Base-by-base conservation (phyloP, 1,140 invertebrate genomes). In the Trachymyrmex cornetzi region DNA sequence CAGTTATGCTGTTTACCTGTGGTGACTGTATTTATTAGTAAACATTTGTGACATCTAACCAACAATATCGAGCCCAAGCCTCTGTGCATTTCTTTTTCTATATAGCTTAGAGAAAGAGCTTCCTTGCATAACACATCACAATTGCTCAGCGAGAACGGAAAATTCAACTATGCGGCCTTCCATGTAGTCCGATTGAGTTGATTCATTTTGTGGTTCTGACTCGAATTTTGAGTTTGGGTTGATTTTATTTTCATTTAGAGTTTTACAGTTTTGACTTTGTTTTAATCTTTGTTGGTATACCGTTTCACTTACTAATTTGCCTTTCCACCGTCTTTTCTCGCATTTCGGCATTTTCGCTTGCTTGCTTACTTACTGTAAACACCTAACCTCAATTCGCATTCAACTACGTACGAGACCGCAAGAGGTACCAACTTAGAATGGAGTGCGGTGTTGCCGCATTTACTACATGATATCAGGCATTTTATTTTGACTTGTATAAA, bases 121-220 rank as follows among this genome's bases (percentile, higher is more conserved):
- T 59, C 57, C 57, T 11, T 59, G 57, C 57, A 24, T 59, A 22
- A 59, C 55, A n/a, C 57, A 59, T 22, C 57, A 59, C 7, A 59
- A 59, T 59, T 59, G 57, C 22, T 59, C 22, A 59, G 57, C 57
- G 57, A 59, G 7, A 59, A 59, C 22, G 22, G 57, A 59, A 59
- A 59, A 59, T 59, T 59, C 57, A 59, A 59, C 57, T 22, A 59
- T 24, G 57, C 57, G 57, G 22, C 53, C 57, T 59, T 59, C 57
- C 57, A 24, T 24, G 22, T 59, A 59, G 7, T 24, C 7, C 22
- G 22, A 12, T 59, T 59, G 57, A 55, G 53, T 5, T 24, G 22
- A 24, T 59, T 59, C 2, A 24, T 59, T 11, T 59, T 59, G n/a
- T 59, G 19, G n/a, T 59, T 59, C 22, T 59, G 22, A 59, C 5